Base-by-base conservation (phyloP, 2,888 invertebrate genomes). In the Parochlus steinenii region DNA sequence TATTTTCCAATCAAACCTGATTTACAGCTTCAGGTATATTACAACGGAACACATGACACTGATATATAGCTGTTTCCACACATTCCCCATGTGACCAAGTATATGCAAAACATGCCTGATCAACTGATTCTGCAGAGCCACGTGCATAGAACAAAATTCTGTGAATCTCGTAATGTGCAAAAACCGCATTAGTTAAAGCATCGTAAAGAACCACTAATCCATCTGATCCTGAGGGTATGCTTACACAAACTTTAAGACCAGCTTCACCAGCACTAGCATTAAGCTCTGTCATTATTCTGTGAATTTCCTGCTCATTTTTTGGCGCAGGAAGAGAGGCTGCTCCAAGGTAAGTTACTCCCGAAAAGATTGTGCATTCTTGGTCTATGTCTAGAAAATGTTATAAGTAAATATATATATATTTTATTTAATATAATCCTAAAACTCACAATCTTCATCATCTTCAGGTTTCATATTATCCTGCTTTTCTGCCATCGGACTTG, bases 1-100 rank as follows among this genome's bases (percentile, higher is more conserved):
- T 7, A 22, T 22, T 22, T 16, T 15, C 5, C 16, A 30, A 30
- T 23, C 11, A 30, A 31, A 77, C 76, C 56, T 76, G 71, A 39
- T 65, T 73, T 51, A 93, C 92, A 23, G 90, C 90, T 56, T 93
- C 92, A 18, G 83, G 79, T 52, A 87, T 82, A 55, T 89, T 86
- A 60, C 93, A 95, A 39, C 92, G 73, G 63, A 97, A 98, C 31
- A 92, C 89, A 63, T 97, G 95, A 63, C 97, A 97, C 58, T 93
- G 86, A 58, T 92, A 93, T 41, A 93, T 77, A 30, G 86, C 79
- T 2, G 80, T 76, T 58, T 86, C 85, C 45, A 74, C 72, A 20
- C 79, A 79, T 48, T 87, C 86, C 2, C 92, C 92, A 53, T 90
- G 89, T 31, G 90, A 82, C 76, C 90, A 93, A 1, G 95, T 95